A percentile compares a stretch with the other conserved stretches of the same genome.
Conservation (phyloP, 2,113 vertebrate species). For the Gyps fulvus region DNA sequence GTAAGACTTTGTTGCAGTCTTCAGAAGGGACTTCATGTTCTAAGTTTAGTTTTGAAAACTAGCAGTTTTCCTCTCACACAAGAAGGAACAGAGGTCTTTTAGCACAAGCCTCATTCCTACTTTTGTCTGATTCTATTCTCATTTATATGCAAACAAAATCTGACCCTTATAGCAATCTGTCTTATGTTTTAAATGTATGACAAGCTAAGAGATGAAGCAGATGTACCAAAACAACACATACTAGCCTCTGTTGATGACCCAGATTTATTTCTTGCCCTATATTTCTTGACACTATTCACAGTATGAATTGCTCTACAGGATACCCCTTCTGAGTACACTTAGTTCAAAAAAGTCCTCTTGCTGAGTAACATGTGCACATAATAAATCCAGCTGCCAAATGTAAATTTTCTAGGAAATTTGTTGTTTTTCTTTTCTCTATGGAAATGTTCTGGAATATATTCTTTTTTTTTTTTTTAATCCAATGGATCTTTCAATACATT, state of each 20-base stretch:
- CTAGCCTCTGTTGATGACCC: neutral
- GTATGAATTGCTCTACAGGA: neutral
- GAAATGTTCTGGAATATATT: neutral
- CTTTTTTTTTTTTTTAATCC: neutral
- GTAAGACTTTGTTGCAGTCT: neutral
- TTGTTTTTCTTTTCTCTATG: neutral
- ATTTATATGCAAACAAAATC: neutral
- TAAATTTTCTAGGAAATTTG: conserved; percentile 41
- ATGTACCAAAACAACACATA: neutral
- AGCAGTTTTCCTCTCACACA: neutral
- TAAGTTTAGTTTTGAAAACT: neutral
- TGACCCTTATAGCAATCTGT: neutral
- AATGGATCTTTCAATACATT: neutral
- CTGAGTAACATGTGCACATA: neutral
- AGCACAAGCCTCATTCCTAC: neutral
- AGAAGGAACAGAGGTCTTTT: neutral
- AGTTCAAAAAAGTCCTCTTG: neutral
- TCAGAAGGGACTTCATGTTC: neutral
- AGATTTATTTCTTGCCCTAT: conserved; percentile 20
- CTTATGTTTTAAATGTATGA: neutral
- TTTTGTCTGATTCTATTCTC: neutral
- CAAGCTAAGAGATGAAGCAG: neutral
- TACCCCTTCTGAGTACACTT: neutral
- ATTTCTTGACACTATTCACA: neutral
- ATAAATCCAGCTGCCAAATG: conserved; percentile 25